Evolutionary conservation across 1,140 invertebrate species (phyloP).

Genomic region (Drosophila murphyi): DNA sequence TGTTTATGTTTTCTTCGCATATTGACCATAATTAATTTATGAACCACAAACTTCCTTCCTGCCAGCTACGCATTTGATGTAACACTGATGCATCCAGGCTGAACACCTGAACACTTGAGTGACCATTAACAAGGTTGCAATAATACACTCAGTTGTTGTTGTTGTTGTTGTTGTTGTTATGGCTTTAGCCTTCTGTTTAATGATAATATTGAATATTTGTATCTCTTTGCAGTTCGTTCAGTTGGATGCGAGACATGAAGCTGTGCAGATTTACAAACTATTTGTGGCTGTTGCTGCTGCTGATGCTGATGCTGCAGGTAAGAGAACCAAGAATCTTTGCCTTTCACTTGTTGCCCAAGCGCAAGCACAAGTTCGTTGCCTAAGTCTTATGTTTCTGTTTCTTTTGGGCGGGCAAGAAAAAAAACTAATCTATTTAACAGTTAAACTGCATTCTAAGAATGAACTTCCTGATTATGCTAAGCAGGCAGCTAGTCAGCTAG

Average conservation of each 20-base stretch:
- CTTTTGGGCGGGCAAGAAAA: slow-evolving; percentile 5
- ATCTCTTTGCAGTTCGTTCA: slow-evolving; percentile 52
- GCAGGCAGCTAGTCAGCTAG: neutral
- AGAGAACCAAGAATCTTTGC: slow-evolving; percentile 38
- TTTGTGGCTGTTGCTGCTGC: slow-evolving; percentile 21
- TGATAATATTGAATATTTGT: slow-evolving; percentile 58
- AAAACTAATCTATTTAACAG: slow-evolving; percentile 82
- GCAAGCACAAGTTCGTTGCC: slow-evolving; percentile 52
- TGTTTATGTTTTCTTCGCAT: slow-evolving; percentile 48
- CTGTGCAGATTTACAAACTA: slow-evolving; percentile 50
- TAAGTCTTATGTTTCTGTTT: slow-evolving; percentile 63
- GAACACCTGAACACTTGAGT: slow-evolving; percentile 65
- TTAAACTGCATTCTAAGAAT: slow-evolving; percentile 69
- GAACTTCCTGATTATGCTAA: slow-evolving; percentile 75
- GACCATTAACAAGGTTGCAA: slow-evolving; percentile 71
- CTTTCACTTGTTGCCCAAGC: slow-evolving; percentile 65
- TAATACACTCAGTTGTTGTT: slow-evolving; percentile 5
- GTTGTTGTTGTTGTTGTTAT: neutral
- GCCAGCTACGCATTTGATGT: slow-evolving; percentile 62
- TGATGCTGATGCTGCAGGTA: slow-evolving; percentile 39
- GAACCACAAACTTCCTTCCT: slow-evolving; percentile 79
- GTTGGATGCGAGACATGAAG: slow-evolving; percentile 53
- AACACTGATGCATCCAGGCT: slow-evolving; percentile 42
- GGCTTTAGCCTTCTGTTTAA: slow-evolving; percentile 13
- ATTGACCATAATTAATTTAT: slow-evolving; percentile 79